Conservation (phyloP, 2,797 vertebrate species). For the Cetoscarus ocellatus region DNA sequence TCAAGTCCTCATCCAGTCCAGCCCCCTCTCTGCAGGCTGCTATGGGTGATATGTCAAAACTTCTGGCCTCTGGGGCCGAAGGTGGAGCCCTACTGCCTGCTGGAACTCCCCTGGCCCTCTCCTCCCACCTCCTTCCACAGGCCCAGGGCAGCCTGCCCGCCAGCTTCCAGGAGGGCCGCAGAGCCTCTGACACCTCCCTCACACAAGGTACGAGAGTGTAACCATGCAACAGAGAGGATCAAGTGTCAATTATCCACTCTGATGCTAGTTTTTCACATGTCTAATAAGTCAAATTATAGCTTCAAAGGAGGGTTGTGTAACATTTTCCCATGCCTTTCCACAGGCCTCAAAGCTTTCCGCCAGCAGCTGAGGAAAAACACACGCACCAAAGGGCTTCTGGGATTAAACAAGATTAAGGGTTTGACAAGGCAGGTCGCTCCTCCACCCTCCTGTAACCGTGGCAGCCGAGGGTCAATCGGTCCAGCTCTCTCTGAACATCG, state of each 20-base stretch:
- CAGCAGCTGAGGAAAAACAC: conserved; percentile 95
- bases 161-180: conserved; percentile 94
- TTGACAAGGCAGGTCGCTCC: conserved; percentile 91
- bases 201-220: conserved; percentile 88
- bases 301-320: conserved; percentile 57
- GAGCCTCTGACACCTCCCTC: conserved; percentile 96
- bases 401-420: conserved; percentile 97
- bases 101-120: conserved; percentile 86
- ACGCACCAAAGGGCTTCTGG: conserved; percentile 93
- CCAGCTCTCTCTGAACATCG: conserved; percentile 86
- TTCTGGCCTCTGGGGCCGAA: conserved; percentile 77
- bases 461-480: conserved; percentile 85
- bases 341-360: conserved; percentile 96
- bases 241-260: neutral
- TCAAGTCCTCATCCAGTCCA: conserved; percentile 89
- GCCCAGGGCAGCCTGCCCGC: conserved; percentile 86
- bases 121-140: conserved; percentile 89
- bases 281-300: conserved; percentile 17
- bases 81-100: conserved; percentile 77
- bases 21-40: conserved; percentile 71
- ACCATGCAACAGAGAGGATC: neutral
- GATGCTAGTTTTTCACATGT: conserved; percentile 7
- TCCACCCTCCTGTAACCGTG: conserved; percentile 86
- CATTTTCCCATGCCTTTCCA: conserved; percentile 39
- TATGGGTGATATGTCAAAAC: conserved; percentile 82